Evolutionary conservation across 2,888 invertebrate species (phyloP).

Genomic region (Drosophila peninsularis): DNA sequence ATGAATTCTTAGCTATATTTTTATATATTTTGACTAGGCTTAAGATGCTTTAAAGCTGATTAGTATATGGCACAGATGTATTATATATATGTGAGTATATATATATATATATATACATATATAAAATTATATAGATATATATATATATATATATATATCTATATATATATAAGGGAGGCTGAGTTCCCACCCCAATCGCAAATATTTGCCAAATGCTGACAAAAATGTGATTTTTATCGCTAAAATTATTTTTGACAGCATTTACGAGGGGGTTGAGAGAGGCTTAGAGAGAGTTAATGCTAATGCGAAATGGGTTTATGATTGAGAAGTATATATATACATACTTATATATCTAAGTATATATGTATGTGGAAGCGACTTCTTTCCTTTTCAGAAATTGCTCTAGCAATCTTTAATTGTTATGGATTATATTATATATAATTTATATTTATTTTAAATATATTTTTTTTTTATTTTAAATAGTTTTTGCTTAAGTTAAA

Average conservation of each 20-base stretch:
- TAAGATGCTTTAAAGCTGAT: too few relatives aligned
- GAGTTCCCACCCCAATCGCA: slow-evolving; percentile 8
- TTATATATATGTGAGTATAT: not conserved
- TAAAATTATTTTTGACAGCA: slow-evolving; percentile 15
- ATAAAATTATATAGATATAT: slow-evolving; percentile 19
- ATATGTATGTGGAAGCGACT: too few relatives aligned
- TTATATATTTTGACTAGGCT: not conserved
- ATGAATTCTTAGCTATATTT: not conserved
- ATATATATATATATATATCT: not conserved
- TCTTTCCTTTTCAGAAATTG: too few relatives aligned
- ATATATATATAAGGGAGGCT: slow-evolving; percentile 4
- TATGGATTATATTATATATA: too few relatives aligned
- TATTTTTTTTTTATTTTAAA: too few relatives aligned
- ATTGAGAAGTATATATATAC: not conserved
- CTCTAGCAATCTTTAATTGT: too few relatives aligned
- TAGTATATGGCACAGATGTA: too few relatives aligned
- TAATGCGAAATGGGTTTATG: not conserved
- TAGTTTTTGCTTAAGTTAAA: too few relatives aligned
- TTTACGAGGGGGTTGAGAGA: slow-evolving; percentile 9
- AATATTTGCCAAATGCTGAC: slow-evolving; percentile 21
- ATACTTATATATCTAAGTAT: too few relatives aligned
- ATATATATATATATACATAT: slow-evolving; percentile 13
- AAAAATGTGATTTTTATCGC: slow-evolving; percentile 52
- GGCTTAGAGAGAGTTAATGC: not conserved
- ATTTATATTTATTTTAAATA: not conserved